Conservation (phyloP, 2,888 invertebrate species). For the Penaeus monodon region DNA sequence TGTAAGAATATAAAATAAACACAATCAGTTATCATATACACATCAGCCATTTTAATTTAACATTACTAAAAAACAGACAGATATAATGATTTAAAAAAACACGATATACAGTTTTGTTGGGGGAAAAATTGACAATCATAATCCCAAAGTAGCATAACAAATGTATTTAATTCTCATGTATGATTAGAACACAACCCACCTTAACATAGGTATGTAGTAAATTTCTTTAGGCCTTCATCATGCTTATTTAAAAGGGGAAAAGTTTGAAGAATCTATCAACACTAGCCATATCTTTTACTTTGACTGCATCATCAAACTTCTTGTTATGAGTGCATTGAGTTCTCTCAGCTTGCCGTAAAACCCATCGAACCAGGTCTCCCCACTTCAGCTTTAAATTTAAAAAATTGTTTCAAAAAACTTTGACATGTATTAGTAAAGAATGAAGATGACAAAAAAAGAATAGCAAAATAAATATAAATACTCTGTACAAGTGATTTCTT, state of each 20-base stretch:
- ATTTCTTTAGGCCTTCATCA: conserved; percentile 87
- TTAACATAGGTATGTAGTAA: conserved; percentile 89
- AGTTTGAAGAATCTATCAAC: conserved; percentile 97
- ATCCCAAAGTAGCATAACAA: neutral
- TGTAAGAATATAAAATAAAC: conserved; percentile 5
- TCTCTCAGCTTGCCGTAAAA: conserved; percentile 85
- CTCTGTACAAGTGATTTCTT: neutral
- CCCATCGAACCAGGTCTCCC: conserved; percentile 79
- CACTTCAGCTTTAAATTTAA: conserved; percentile 72
- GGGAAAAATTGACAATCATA: neutral
- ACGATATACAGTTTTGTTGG: too few species aligned
- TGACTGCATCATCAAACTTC: conserved; percentile 92
- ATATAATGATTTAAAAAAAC: neutral
- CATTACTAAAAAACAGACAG: neutral
- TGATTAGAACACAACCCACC: conserved; percentile 70
- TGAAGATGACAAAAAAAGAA: neutral
- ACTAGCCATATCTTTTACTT: conserved; percentile 86
- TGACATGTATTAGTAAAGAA: neutral
- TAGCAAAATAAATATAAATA: conserved; percentile 4
- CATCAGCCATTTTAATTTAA: neutral
- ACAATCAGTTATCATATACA: neutral
- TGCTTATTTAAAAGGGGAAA: conserved; percentile 95
- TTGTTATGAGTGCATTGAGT: conserved; percentile 79
- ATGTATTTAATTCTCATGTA: neutral
- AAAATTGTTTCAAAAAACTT: neutral